Base-by-base conservation (phyloP, 2,888 invertebrate genomes). In the Dolichomitus sp. region DNA sequence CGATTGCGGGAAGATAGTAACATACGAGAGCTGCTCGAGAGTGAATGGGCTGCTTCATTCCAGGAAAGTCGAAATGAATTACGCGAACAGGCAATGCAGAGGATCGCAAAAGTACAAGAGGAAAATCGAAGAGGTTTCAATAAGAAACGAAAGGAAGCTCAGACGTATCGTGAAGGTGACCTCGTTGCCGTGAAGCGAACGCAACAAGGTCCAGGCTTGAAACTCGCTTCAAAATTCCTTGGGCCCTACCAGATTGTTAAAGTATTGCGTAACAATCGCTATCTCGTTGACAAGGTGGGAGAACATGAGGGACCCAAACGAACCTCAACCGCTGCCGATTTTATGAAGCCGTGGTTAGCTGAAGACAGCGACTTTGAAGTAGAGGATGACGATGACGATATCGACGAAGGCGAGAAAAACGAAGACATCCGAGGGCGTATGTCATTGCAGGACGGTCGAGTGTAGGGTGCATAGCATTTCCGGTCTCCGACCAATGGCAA, bases 271-370 rank as follows among this genome's bases (percentile, higher is more conserved):
- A 90, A 91, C 61, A 88, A 93, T 52, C 70, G 89, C 12, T 93
- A 93, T 72, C 84, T 87, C 14, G 90, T 92, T 0, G 76, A 84
- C 27, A 91, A 90, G 69, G 84, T 88, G 14, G 88, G 89, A 9
- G 69, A 81, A 37, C 84, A 87, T 50, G 91, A 91, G 42, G 91
- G 90, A 12, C 89, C 90, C 23, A 61, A 37, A 7, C 57, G 37
- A 14, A 90, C 90, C 4, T 84, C 88, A 2, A 87, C 88, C 7
- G 86, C 88, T 45, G 89, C 90, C 0, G 91, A 91, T 72, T 73
- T 83, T 42, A 85, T 88, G 80, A 89, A 89, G 69, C 77, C 80
- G 17, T 87, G 88, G 87, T 50, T 45, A 19, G 48, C 23, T 30
- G 23, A 27, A 19, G 12, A 54, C 27, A 37, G 23, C 11, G 11